A percentile compares a stretch with the other conserved stretches of the same genome.
Conservation (phyloP, 2,113 vertebrate genomes). For the Pelodiscus sinensis region DNA sequence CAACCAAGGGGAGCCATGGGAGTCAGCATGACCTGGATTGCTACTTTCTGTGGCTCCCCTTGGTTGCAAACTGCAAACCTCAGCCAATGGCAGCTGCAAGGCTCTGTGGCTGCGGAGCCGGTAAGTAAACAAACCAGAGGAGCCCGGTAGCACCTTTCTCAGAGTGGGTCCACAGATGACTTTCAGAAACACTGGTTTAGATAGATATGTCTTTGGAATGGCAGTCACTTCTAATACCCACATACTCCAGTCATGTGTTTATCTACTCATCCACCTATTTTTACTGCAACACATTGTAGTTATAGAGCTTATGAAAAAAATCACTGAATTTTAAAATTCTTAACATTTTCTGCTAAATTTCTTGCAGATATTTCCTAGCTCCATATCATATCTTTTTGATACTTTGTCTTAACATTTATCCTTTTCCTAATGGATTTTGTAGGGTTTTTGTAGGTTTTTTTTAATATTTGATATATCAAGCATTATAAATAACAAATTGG, state of each 20-base stretch:
- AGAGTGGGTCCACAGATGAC: too few species aligned
- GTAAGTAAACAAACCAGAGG: too few species aligned
- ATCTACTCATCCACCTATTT: not conserved
- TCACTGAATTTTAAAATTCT: not conserved
- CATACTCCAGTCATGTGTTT: not conserved
- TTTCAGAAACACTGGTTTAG: not conserved
- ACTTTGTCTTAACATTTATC: not conserved
- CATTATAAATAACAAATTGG: not conserved
- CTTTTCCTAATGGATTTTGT: not conserved
- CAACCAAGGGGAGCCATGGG: too few species aligned
- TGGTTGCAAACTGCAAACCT: too few species aligned
- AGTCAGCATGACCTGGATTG: too few species aligned
- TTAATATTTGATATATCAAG: not conserved
- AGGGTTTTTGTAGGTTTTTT: not conserved
- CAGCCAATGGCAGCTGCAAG: too few species aligned
- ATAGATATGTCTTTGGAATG: constrained; percentile 38
- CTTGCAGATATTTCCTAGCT: not conserved
- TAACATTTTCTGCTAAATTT: too few species aligned
- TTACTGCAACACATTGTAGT: not conserved
- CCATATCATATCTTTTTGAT: not conserved
- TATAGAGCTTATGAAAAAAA: not conserved
- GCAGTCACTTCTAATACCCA: constrained; percentile 1
- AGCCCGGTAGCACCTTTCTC: too few species aligned
- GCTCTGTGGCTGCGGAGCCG: too few species aligned
- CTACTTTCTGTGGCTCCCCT: too few species aligned